Evolutionary conservation across 2,888 invertebrate genomes (phyloP), one percentile per base, ranked within the genome.

Genomic region (Corbicula japonica): DNA sequence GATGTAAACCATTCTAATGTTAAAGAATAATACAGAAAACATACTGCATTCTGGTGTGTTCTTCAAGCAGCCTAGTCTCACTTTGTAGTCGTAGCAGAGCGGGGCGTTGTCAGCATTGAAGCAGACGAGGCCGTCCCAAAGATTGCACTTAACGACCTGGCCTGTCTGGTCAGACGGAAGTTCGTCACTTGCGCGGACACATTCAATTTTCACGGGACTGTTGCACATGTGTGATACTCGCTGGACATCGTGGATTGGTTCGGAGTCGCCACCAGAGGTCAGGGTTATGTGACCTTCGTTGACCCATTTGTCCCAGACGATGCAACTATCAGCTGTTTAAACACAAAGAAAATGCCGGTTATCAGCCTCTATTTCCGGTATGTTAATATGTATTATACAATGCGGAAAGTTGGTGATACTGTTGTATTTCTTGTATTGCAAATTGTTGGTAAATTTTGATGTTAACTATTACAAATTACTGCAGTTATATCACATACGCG

Each of bases 61-160:
- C 44, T 88, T 88, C 48, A 89, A 65, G 70, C 91, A 91, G 5
- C 90, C 90, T 18, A 91, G 71, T 52, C 89, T 76, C 54, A 85
- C 89, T 76, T 88, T 88, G 77, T 90, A 91, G 72, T 91, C 88
- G 66, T 72, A 86, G 65, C 91, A 91, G 1, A 83, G 72, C 15
- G 87, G 83, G 6, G 75, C 73, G 70, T 85, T 85, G 61, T 91
- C 87, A 6, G 79, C 83, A 61, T 91, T 94, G 74, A 93, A 94
- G 91, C 97, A 97, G 5, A 95, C 93, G 0, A 98, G 94, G 0
- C 97, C 97, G 15, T 95, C 94, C 89, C 96, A 95, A 76, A 97
- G 91, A 71, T 91, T 89, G 77, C 93, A 93, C 10, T 80, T 84
- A 12, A 87, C 85, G 0, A 73, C 81, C 76, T 91, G 91, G 8